Evolutionary conservation across 1,140 invertebrate genomes (phyloP).

Genomic region (Drosophila kurseongensis): DNA sequence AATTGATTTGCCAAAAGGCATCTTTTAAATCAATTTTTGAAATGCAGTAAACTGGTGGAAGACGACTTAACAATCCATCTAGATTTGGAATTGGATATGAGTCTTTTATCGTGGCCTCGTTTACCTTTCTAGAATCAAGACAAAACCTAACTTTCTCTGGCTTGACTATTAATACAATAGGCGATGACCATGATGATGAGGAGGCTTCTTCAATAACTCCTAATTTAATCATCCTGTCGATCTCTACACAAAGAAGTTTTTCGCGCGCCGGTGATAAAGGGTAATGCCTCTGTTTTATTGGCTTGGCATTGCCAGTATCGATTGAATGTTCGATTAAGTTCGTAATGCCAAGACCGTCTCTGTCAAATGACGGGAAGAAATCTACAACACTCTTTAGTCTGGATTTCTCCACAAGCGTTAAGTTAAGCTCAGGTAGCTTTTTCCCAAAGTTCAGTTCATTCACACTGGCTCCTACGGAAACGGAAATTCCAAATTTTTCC

Average conservation of each 20-base stretch:
- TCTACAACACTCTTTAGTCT: not conserved
- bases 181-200: too few relatives aligned
- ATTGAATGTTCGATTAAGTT: not conserved
- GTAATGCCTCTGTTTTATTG: conserved; percentile 1
- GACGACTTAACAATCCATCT: conserved; percentile 6
- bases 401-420: not conserved
- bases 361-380: not conserved
- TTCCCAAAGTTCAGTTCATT: not conserved
- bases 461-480: not conserved
- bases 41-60: conserved; percentile 2
- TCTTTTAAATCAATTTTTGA: conserved; percentile 7
- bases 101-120: conserved; percentile 4
- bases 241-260: not conserved
- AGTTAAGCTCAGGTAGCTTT: not conserved
- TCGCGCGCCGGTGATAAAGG: conserved; percentile 2
- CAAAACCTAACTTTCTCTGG: too few relatives aligned
- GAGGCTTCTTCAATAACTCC: too few relatives aligned
- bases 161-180: too few relatives aligned
- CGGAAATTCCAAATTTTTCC: not conserved
- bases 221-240: conserved; percentile 8
- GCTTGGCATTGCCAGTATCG: conserved; percentile 2
- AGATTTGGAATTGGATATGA: conserved; percentile 10
- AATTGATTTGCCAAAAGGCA: conserved; percentile 4
- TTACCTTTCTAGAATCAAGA: not conserved
- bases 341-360: not conserved